These are phyloP conservation scores for Agrochola circellaris DNA, from an alignment of 2,888 invertebrate species.

Conservation along the genomic window DNA sequence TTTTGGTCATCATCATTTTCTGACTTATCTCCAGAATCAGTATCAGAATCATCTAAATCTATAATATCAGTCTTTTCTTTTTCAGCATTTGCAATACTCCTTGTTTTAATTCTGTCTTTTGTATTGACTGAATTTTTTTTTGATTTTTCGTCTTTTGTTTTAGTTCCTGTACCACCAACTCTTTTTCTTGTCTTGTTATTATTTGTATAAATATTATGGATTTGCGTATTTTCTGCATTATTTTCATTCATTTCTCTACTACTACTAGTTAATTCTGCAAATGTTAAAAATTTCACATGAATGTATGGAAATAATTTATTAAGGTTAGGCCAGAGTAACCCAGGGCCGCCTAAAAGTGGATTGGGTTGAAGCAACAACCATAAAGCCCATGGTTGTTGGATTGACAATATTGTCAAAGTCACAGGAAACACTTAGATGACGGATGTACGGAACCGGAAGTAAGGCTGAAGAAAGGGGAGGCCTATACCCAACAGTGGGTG, in stretches of 20 bases:
- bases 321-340: not conserved
- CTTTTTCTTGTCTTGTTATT: not conserved
- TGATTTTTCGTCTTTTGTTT: not conserved
- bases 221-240: not conserved
- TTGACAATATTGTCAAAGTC: not conserved
- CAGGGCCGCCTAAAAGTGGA: not conserved
- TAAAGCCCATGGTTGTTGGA: not conserved
- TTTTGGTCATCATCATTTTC: slow-evolving; percentile 42
- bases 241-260: slow-evolving; percentile 19
- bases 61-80: slow-evolving; percentile 66
- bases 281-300: not conserved
- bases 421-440: not conserved
- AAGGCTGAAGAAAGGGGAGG: not conserved
- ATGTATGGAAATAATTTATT: not conserved
- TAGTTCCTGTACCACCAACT: not conserved
- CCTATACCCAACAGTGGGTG: not conserved
- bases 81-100: not conserved
- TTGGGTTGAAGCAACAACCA: not conserved
- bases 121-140: not conserved
- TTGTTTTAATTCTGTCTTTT: not conserved
- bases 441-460: not conserved
- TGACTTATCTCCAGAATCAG: slow-evolving; percentile 49
- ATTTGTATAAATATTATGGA: not conserved
- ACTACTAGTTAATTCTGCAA: slow-evolving; percentile 39
- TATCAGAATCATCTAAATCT: slow-evolving; percentile 63